phyloP scores from a whole-genome alignment of 2,113 vertebrate genomes.

The Mystacornis crossleyi region DNA sequence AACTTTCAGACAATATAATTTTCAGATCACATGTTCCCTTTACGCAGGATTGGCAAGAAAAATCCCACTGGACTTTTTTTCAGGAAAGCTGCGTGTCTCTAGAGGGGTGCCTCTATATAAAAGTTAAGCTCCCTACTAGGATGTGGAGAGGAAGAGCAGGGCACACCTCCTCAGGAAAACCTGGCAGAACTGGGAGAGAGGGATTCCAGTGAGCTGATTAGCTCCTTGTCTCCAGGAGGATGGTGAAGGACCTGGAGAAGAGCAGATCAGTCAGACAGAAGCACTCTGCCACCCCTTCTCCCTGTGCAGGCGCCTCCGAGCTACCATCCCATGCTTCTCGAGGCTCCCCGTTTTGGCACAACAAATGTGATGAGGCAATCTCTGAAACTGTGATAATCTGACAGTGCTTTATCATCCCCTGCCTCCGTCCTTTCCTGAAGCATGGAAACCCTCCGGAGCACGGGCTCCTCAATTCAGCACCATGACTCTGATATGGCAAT shows the following conservation, averaged over 20 bases:
- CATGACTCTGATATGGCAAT: neutral
- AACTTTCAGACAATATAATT: neutral
- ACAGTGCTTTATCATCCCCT: neutral
- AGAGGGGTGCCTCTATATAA: neutral
- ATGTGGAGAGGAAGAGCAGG: neutral
- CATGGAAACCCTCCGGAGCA: neutral
- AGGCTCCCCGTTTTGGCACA: neutral
- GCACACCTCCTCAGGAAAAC: neutral
- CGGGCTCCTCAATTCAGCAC: neutral
- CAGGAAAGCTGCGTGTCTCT: neutral
- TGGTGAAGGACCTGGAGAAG: neutral
- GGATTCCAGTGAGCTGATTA: fast-evolving
- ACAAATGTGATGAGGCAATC: fast-evolving
- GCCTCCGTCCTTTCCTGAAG: neutral
- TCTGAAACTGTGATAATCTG: neutral
- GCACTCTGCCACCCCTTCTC: neutral
- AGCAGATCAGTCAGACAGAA: fast-evolving
- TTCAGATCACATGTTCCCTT: neutral
- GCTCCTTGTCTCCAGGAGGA: neutral
- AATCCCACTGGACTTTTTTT: neutral
- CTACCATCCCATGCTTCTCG: fast-evolving
- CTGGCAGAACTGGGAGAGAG: neutral
- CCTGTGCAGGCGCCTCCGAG: neutral
- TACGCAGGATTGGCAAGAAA: neutral
- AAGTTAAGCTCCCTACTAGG: neutral